Evolutionary conservation across 1,140 invertebrate genomes (phyloP), one percentile per base, ranked within the genome.

Genomic region (Galleria mellonella): DNA sequence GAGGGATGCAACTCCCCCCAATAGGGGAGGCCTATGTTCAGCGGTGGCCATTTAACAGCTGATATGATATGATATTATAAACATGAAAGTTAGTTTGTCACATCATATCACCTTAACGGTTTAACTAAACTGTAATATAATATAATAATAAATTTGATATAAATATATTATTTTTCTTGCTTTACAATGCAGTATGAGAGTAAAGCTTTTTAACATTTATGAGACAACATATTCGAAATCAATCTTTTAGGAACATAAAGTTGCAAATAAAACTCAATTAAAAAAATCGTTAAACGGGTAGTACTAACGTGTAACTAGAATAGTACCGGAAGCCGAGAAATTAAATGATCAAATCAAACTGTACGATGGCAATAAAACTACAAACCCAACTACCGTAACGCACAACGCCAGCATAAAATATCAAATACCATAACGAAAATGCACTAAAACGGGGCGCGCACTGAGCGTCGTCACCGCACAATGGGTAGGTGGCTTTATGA

Each of bases 401-500:
- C 47, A 50, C 47, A 35, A 33, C 48, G 47, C 52, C 45, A 32
- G 42, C 52, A 62, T 73, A 65, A 61, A 67, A 68, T 67, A 59
- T 55, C 55, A 58, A 60, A 66, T 60, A 54, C 45, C 56, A 62
- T 62, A 62, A 65, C 60, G 50, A 56, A 55, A 62, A 62, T 32
- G 53, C 51, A 66, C 54, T 74, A 65, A 73, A 68, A 61, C 57
- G 44, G 54, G 54, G 59, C 55, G 47, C 47, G 52, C 40, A 56
- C 56, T 53, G 44, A 59, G 32, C 51, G 41, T 48, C 43, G 38
- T 51, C 56, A 52, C 53, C 58, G 52, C 44, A 69, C 64, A 74
- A 73, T 70, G 51, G 53, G 60, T 57, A 58, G 44, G 45, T 46
- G 54, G 54, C 55, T 72, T 66, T 70, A 74, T 73, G 65, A 71